These are phyloP conservation scores for Acipenser oxyrinchus DNA, from an alignment of 2,797 vertebrate species.

Conservation along the genomic window DNA sequence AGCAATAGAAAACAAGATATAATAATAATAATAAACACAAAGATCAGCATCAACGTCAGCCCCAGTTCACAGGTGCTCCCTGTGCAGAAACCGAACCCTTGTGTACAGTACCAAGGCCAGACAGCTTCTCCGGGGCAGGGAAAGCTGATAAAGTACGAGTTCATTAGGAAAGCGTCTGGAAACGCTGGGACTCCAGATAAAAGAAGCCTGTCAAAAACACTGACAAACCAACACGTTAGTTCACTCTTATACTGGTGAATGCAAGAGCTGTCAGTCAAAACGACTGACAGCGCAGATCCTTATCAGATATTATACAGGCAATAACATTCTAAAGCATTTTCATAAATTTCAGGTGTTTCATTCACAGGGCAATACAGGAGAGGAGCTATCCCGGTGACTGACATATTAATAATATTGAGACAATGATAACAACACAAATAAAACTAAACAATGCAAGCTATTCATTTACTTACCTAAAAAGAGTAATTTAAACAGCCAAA, in stretches of 20 bases:
- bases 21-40: conserved; percentile 2
- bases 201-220: conserved; percentile 29
- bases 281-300: conserved; percentile 36
- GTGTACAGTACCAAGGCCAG: conserved; percentile 4
- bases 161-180: conserved; percentile 20
- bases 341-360: conserved; percentile 18
- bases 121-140: background rate
- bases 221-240: conserved; percentile 3
- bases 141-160: conserved; percentile 23
- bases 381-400: conserved; percentile 24
- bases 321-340: conserved; percentile 23
- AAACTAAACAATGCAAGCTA: too few species aligned
- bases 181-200: conserved; percentile 33
- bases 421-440: too few species aligned
- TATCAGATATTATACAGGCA: conserved; percentile 32
- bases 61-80: too few species aligned
- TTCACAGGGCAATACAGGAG: background rate
- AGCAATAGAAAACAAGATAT: conserved; percentile 12
- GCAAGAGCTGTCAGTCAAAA: conserved; percentile 34
- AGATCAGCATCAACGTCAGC: conserved; percentile 33
- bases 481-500: too few species aligned
- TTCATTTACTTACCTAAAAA: too few species aligned
- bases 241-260: conserved; percentile 27
- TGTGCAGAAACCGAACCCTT: too few species aligned
- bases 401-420: too few species aligned